Conservation (phyloP, 2,113 vertebrate genomes). For the Brevimyrus niger region DNA sequence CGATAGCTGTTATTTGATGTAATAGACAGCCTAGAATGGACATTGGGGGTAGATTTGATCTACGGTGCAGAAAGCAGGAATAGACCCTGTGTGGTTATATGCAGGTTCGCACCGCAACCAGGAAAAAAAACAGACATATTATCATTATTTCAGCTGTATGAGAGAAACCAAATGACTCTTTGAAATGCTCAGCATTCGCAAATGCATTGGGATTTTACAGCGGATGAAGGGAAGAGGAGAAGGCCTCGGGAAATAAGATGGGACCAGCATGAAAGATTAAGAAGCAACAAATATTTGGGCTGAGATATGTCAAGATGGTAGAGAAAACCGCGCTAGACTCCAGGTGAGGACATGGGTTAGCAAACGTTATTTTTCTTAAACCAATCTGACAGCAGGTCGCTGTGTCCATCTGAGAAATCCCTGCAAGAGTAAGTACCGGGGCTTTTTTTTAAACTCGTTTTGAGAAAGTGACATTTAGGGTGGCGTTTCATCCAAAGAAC, state of each 20-base stretch:
- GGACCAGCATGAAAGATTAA: background rate
- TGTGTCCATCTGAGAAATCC: background rate
- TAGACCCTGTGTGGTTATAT: background rate
- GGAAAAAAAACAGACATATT: background rate
- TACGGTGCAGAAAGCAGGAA: background rate
- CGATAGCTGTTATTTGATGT: slow-evolving; percentile 15
- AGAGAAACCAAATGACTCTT: background rate
- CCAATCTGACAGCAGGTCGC: slow-evolving; percentile 10
- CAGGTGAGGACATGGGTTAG: background rate
- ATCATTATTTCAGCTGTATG: background rate
- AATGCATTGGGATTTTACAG: background rate
- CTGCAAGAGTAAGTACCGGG: slow-evolving; percentile 6
- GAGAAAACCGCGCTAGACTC: background rate
- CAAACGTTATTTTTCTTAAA: background rate
- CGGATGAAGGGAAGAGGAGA: background rate
- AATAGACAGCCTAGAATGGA: slow-evolving; percentile 12
- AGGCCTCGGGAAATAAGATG: background rate
- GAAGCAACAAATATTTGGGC: background rate
- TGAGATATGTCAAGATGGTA: background rate
- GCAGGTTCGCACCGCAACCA: background rate
- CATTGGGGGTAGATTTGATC: slow-evolving; percentile 18
- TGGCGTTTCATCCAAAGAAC: background rate
- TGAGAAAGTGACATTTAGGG: background rate
- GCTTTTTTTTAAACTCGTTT: slow-evolving; percentile 2
- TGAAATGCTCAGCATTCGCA: background rate